phyloP scores from a whole-genome alignment of 2,888 invertebrate species.

The Stenolophus ochropezus region DNA sequence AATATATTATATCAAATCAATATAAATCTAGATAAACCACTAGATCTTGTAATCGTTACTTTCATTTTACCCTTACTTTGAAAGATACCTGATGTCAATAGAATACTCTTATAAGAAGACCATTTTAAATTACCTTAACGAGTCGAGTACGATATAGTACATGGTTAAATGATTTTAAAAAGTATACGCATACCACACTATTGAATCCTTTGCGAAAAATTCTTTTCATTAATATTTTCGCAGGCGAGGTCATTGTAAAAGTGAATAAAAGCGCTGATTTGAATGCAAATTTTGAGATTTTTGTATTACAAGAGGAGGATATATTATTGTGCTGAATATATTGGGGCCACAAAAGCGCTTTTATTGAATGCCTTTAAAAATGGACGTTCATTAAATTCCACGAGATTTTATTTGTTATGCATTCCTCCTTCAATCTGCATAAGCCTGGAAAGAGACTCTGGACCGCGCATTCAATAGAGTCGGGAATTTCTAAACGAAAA shows the following conservation, averaged over 20 bases:
- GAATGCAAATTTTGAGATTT: constrained; percentile 43
- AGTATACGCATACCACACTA: not conserved
- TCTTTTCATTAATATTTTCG: constrained; percentile 36
- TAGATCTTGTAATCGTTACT: too few relatives aligned
- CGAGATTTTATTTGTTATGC: constrained; percentile 56
- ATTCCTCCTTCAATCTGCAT: constrained; percentile 52
- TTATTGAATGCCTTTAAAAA: constrained; percentile 56
- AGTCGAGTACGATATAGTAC: not conserved
- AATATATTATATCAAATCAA: too few relatives aligned
- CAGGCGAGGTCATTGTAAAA: constrained; percentile 10
- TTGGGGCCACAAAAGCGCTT: constrained; percentile 50
- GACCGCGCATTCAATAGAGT: constrained; percentile 38
- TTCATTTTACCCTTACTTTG: too few relatives aligned
- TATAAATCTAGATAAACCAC: too few relatives aligned
- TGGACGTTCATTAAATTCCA: constrained; percentile 56
- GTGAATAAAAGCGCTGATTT: constrained; percentile 35
- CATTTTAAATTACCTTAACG: too few relatives aligned
- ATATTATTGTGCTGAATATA: constrained; percentile 34
- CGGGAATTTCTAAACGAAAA: constrained; percentile 1
- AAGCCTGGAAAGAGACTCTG: constrained; percentile 28
- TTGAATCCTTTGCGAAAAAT: not conserved
- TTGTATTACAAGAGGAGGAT: constrained; percentile 36
- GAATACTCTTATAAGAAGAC: too few relatives aligned
- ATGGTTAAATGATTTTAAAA: not conserved
- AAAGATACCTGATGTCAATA: too few relatives aligned